These are phyloP conservation scores for Eremobia ochroleuca DNA, from an alignment of 2,888 invertebrate genomes.

Conservation along the genomic window DNA sequence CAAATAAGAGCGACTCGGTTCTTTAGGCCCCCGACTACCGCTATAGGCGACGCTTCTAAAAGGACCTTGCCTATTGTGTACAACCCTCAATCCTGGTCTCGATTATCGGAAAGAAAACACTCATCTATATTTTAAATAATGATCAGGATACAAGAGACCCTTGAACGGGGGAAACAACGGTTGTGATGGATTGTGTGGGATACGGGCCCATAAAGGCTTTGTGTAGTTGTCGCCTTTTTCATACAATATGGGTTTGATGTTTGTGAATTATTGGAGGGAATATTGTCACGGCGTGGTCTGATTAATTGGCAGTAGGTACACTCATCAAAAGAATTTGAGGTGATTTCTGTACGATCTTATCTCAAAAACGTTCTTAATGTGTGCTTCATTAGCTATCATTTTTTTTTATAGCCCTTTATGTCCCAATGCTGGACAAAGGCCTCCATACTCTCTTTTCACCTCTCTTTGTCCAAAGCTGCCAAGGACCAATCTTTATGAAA, in stretches of 20 bases:
- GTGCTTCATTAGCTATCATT: not conserved
- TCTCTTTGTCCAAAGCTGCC: not conserved
- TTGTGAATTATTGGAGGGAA: constrained; percentile 55
- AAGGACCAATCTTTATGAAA: not conserved
- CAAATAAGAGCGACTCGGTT: constrained; percentile 85
- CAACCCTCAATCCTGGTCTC: constrained; percentile 89
- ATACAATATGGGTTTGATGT: constrained; percentile 64
- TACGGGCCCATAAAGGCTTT: constrained; percentile 84
- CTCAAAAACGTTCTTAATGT: not conserved
- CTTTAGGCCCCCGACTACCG: constrained; percentile 77
- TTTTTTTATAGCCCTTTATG: not conserved
- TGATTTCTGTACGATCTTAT: not conserved
- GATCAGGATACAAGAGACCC: constrained; percentile 82
- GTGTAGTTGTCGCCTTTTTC: constrained; percentile 80
- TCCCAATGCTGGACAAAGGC: not conserved
- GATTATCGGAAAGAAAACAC: constrained; percentile 91
- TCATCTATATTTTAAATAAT: constrained; percentile 91
- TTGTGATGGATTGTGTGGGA: constrained; percentile 87
- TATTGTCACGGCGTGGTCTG: constrained; percentile 52
- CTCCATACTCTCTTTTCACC: not conserved
- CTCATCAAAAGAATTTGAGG: not conserved
- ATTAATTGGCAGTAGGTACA: constrained; percentile 31
- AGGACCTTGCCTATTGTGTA: constrained; percentile 83
- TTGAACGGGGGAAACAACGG: constrained; percentile 80
- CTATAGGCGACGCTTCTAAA: constrained; percentile 86